Evolutionary conservation across 2,113 vertebrate species (phyloP).

Genomic region (Platysternon megacephalum): DNA sequence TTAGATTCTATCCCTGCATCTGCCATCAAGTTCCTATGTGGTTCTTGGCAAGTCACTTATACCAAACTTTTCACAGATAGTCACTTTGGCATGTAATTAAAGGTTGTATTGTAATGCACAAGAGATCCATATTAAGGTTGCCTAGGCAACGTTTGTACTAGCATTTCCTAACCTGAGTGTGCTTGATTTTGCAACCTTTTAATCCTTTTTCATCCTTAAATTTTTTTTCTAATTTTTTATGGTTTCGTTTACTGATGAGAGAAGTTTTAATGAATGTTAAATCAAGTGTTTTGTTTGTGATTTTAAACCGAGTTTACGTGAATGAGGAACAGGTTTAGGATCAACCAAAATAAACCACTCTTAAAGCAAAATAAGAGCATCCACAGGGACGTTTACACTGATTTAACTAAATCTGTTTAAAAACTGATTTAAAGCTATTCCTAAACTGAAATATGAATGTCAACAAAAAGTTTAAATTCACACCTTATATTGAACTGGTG

Average conservation of each 20-base stretch:
- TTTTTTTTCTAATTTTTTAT: neutral
- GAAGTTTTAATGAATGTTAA: neutral
- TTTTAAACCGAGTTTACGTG: neutral
- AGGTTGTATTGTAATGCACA: neutral
- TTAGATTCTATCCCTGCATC: too few species aligned
- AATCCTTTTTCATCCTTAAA: neutral
- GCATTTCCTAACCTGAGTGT: neutral
- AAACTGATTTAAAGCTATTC: neutral
- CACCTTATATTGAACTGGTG: neutral
- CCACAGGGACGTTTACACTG: neutral
- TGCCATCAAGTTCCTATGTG: too few species aligned
- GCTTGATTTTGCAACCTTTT: neutral
- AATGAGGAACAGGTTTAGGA: neutral
- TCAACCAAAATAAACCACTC: neutral
- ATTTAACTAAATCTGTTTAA: neutral
- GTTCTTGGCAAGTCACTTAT: too few species aligned
- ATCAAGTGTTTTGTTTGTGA: neutral
- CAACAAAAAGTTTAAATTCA: neutral
- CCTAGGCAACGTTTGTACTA: neutral
- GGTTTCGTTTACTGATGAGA: neutral
- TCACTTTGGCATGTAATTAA: neutral
- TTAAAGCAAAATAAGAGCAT: neutral
- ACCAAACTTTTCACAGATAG: neutral
- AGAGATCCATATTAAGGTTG: neutral
- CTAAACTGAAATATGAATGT: neutral